A percentile compares a stretch with the other conserved stretches of the same genome.
These are phyloP conservation scores for Ophiodon elongatus DNA, from an alignment of 2,113 vertebrate species.

Conservation along the genomic window DNA sequence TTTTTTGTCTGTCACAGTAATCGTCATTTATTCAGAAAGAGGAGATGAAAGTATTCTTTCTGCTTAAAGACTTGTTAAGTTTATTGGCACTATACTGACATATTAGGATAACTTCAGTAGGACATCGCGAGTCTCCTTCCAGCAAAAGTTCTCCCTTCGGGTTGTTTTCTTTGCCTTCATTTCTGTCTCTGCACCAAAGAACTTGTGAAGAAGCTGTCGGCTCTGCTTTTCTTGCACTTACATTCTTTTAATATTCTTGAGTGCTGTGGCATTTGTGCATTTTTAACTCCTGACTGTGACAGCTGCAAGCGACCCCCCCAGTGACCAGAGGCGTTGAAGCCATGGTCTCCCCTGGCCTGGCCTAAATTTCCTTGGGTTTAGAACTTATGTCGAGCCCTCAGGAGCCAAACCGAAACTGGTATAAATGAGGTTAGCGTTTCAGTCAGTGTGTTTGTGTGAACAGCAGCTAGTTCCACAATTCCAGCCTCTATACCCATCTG, in stretches of 20 bases:
- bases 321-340: slow-evolving; percentile 29
- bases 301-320: slow-evolving; percentile 45
- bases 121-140: slow-evolving; percentile 3
- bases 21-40: slow-evolving; percentile 2
- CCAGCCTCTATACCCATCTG: slow-evolving; percentile 59
- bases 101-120: slow-evolving; percentile 10
- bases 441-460: slow-evolving; percentile 48
- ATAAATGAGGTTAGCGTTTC: slow-evolving; percentile 64
- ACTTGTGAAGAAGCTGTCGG: slow-evolving; percentile 1
- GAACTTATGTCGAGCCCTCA: slow-evolving; percentile 40
- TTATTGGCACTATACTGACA: neutral
- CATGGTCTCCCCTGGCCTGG: slow-evolving; percentile 59
- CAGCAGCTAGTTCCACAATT: slow-evolving; percentile 47
- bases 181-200: slow-evolving; percentile 37
- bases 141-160: neutral
- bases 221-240: slow-evolving; percentile 5
- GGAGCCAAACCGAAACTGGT: slow-evolving; percentile 51
- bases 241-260: slow-evolving; percentile 28
- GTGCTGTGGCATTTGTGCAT: slow-evolving; percentile 58
- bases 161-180: slow-evolving; percentile 23
- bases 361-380: slow-evolving; percentile 64
- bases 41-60: neutral
- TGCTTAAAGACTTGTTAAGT: slow-evolving; percentile 24
- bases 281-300: slow-evolving; percentile 40
- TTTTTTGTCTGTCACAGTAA: neutral